phyloP scores from a whole-genome alignment of 2,113 vertebrate species.

The Cyrtonyx montezumae region DNA sequence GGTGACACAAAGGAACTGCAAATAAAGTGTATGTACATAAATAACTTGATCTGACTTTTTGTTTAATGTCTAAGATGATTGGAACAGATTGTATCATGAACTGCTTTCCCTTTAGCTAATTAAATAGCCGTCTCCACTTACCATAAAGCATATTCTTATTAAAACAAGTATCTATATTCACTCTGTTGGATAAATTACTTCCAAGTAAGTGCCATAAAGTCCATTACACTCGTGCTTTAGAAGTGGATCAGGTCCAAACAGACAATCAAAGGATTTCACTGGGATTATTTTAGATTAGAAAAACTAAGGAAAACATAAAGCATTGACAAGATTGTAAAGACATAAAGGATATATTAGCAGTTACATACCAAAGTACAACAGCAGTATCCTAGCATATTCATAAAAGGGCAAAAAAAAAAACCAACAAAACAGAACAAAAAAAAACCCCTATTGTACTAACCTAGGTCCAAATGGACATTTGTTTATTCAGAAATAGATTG shows the following conservation, averaged over 20 bases:
- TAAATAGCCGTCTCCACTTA: slow-evolving; percentile 92
- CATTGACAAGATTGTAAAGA: slow-evolving; percentile 90
- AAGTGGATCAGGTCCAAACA: slow-evolving; percentile 95
- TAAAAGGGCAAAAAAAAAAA: background rate
- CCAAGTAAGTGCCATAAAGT: slow-evolving; percentile 93
- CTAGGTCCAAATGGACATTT: slow-evolving; percentile 69
- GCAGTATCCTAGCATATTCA: slow-evolving; percentile 44
- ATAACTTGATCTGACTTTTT: slow-evolving; percentile 83
- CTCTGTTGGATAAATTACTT: slow-evolving; percentile 91
- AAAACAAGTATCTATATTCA: slow-evolving; percentile 93
- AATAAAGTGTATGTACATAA: slow-evolving; percentile 80
- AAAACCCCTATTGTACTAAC: slow-evolving; percentile 68
- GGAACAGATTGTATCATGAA: slow-evolving; percentile 86
- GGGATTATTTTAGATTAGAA: slow-evolving; percentile 98
- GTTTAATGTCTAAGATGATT: slow-evolving; percentile 86
- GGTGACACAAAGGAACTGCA: slow-evolving; percentile 77
- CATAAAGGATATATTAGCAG: slow-evolving; percentile 89
- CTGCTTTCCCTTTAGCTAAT: slow-evolving; percentile 90
- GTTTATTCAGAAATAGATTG: slow-evolving; percentile 76
- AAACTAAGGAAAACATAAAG: slow-evolving; percentile 86
- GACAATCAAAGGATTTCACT: slow-evolving; percentile 98
- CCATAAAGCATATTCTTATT: slow-evolving; percentile 94
- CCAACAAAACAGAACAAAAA: too few species aligned
- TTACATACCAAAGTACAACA: slow-evolving; percentile 81
- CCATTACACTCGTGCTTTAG: slow-evolving; percentile 93